Conservation (phyloP, 2,797 vertebrate genomes). For the Basileuterus tristriatus region DNA sequence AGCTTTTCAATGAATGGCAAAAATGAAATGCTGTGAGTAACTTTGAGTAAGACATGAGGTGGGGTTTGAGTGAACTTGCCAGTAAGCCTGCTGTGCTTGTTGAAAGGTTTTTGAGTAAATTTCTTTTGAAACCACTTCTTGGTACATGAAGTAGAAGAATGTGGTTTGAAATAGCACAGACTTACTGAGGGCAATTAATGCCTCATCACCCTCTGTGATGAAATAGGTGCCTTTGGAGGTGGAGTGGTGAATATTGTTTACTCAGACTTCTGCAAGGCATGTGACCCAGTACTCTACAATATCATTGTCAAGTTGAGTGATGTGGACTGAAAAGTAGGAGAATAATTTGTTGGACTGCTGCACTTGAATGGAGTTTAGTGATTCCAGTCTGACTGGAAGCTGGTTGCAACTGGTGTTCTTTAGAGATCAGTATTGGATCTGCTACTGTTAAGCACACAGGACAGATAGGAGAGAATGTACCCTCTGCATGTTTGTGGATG, state of each 20-base stretch:
- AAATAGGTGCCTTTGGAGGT: not conserved
- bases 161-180: not conserved
- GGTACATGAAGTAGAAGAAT: not conserved
- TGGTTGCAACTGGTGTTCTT: not conserved
- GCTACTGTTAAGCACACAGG: not conserved
- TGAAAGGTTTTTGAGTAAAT: not conserved
- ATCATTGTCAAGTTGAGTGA: not conserved
- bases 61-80: not conserved
- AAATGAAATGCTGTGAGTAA: not conserved
- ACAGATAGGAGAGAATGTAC: not conserved
- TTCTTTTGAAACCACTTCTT: not conserved
- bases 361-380: not conserved
- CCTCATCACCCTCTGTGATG: not conserved
- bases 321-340: not conserved
- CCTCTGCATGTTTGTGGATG: not conserved
- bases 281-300: not conserved
- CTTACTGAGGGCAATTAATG: not conserved
- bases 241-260: not conserved
- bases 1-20: not conserved
- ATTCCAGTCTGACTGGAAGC: not conserved
- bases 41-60: rapidly evolving
- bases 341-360: not conserved
- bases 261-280: not conserved
- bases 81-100: not conserved
- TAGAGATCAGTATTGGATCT: not conserved